These are phyloP conservation scores for Ispidina picta DNA, from an alignment of 2,797 vertebrate genomes.

Conservation along the genomic window DNA sequence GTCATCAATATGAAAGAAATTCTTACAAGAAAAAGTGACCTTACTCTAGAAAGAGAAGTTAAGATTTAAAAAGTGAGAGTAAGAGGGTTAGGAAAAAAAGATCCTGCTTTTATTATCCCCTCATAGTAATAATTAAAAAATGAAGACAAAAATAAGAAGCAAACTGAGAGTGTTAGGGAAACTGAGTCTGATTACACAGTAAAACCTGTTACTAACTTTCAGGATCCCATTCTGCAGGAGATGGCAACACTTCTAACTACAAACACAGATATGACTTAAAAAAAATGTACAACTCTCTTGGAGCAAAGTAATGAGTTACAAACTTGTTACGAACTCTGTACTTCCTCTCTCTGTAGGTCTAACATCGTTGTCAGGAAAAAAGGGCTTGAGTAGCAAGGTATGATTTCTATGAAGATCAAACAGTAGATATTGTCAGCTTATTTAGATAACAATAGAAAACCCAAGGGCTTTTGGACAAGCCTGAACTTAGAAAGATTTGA, in stretches of 20 bases:
- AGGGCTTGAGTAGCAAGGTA: slow-evolving; percentile 4
- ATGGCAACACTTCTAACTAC: background rate
- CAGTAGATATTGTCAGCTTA: slow-evolving; percentile 53
- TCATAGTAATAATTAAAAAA: background rate
- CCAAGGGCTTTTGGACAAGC: slow-evolving; percentile 37
- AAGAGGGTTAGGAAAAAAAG: background rate
- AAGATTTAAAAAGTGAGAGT: background rate
- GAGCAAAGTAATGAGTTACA: slow-evolving; percentile 11
- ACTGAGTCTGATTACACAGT: background rate
- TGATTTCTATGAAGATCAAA: slow-evolving; percentile 50
- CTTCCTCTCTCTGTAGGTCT: slow-evolving; percentile 44
- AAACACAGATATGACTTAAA: slow-evolving; percentile 41
- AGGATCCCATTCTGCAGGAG: background rate
- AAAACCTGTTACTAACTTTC: background rate
- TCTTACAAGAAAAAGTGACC: background rate
- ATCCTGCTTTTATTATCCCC: background rate
- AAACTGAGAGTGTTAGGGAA: background rate
- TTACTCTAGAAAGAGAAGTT: background rate
- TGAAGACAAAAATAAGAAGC: background rate
- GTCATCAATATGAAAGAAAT: background rate
- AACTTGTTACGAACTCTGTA: slow-evolving; percentile 50
- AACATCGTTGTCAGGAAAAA: slow-evolving; percentile 25
- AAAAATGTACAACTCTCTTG: slow-evolving; percentile 41
- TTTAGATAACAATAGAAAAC: slow-evolving; percentile 52
- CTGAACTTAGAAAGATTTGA: slow-evolving; percentile 40